These are phyloP conservation scores for Gymnogyps californianus DNA, from an alignment of 2,113 vertebrate species.

Conservation along the genomic window DNA sequence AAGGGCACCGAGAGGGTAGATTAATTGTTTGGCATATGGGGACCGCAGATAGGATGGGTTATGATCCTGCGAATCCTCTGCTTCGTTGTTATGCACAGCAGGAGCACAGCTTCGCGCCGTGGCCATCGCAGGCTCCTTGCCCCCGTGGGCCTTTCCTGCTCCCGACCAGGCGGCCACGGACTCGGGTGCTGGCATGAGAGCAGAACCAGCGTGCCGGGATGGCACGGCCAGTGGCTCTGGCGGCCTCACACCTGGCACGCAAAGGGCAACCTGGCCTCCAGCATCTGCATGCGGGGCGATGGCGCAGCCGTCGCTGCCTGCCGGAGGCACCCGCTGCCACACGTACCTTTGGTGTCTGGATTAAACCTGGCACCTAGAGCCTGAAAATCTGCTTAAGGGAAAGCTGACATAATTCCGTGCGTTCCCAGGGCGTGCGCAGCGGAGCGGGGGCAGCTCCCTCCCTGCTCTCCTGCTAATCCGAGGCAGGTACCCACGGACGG, in stretches of 20 bases:
- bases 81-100: rapidly evolving
- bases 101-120: rapidly evolving
- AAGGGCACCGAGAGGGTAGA: neutral
- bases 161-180: rapidly evolving
- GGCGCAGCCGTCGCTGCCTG: rapidly evolving
- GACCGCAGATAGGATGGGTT: neutral
- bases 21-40: neutral
- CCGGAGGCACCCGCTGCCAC: neutral
- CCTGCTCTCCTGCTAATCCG: neutral
- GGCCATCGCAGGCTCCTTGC: rapidly evolving
- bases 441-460: neutral
- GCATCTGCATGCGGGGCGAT: rapidly evolving
- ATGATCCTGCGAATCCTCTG: neutral
- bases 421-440: neutral
- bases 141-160: neutral
- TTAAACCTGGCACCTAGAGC: neutral
- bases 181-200: too few relatives aligned
- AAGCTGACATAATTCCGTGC: neutral
- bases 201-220: too few relatives aligned
- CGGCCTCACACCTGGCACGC: neutral
- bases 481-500: rapidly evolving
- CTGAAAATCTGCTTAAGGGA: neutral
- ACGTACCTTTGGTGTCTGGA: rapidly evolving
- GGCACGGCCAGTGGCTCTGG: rapidly evolving
- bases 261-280: neutral